Evolutionary conservation across 1,140 invertebrate species (phyloP), one percentile per base, ranked within the genome.

Genomic region (Leptinotarsa defecta): DNA sequence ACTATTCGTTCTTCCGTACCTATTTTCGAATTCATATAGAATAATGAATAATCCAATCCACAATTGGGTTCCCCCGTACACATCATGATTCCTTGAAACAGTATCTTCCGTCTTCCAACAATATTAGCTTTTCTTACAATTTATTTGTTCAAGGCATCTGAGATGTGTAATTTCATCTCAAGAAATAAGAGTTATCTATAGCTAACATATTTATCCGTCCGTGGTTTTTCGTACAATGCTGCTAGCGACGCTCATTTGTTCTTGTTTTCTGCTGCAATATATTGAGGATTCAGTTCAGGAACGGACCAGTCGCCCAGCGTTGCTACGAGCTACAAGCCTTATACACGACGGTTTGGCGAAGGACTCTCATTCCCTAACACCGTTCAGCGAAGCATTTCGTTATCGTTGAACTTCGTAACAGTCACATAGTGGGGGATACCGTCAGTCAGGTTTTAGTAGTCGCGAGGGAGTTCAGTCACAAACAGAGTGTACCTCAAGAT

Each of bases 401-500:
- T 19, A 57, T 13, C 52, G 52, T 17, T 19, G 13, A 57, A 57
- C 52, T 57, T 57, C 52, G 52, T 57, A 17, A 57, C 52, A 57
- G 52, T 57, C 52, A 57, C 15, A 57, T 19, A 19, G 67, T 68
- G 67, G 67, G 67, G 67, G 43, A 27, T 15, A 68, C n/a, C 27
- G 24, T 68, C 67, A 27, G 67, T 68, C 67, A 68, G 67, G 67
- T 68, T 48, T 68, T 19, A n/a, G 24, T 24, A 48, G 24, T 68
- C 13, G n/a, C 67, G 24, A n/a, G 17, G 19, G 34, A 43, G n/a
- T 68, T 34, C 67, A 68, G 67, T 68, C 67, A 68, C 34, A 34
- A 68, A 68, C 67, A 19, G 67, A 68, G 43, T 48, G 15, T 68
- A 34, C n/a, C 67, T 34, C 67, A 68, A 68, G 67, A 48, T 68